These are phyloP conservation scores for Xestia rhomboidea DNA, from an alignment of 2,888 invertebrate genomes.

Conservation along the genomic window DNA sequence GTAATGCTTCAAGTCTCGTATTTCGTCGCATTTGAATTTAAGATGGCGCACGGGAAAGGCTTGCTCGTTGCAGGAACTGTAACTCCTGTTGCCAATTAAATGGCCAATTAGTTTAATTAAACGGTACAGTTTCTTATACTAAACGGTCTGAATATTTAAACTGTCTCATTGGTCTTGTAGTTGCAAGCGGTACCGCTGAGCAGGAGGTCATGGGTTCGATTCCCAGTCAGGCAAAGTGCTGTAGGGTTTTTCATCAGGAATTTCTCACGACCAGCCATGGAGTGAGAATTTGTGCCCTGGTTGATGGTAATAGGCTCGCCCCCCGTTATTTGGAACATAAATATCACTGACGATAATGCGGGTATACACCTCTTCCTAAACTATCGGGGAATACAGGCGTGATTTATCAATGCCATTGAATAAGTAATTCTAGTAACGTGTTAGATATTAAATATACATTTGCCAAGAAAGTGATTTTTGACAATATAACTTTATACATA, in stretches of 20 bases:
- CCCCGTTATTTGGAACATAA: background rate
- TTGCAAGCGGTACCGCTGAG: background rate
- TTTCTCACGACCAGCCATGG: background rate
- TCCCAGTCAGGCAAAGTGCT: background rate
- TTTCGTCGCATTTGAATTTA: conserved; percentile 49
- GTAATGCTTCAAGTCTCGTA: conserved; percentile 34
- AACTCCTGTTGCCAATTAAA: conserved; percentile 10
- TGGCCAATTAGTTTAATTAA: conserved; percentile 32
- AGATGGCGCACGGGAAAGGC: conserved; percentile 11
- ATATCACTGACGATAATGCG: background rate
- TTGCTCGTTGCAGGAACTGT: conserved; percentile 3
- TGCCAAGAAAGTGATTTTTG: background rate
- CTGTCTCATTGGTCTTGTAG: background rate
- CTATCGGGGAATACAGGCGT: background rate
- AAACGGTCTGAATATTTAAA: conserved; percentile 8
- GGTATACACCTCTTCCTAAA: background rate
- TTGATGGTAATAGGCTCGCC: background rate
- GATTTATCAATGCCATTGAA: background rate
- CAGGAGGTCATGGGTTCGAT: background rate
- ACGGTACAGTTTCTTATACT: background rate
- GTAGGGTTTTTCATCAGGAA: background rate
- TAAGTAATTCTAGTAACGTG: background rate
- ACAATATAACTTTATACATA: background rate
- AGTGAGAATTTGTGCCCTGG: background rate
- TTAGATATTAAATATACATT: background rate